These are phyloP conservation scores for Macrobrachium rosenbergii DNA, from an alignment of 1,140 invertebrate species.

Conservation along the genomic window DNA sequence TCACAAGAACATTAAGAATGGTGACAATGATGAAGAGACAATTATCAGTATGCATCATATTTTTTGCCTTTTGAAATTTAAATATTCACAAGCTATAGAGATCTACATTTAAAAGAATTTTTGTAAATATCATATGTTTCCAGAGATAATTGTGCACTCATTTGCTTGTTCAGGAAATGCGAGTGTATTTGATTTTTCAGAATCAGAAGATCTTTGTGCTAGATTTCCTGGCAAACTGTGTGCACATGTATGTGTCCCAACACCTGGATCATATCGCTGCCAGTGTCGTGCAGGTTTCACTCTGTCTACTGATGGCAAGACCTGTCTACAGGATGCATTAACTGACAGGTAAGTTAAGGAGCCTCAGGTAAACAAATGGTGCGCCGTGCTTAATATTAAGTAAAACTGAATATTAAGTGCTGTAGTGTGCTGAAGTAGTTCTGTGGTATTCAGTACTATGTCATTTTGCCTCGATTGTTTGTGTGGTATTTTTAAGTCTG, in stretches of 20 bases:
- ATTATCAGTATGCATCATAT: no score
- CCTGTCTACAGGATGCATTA: slow-evolving; percentile 54
- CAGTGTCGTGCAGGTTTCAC: slow-evolving; percentile 85
- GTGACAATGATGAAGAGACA: no score
- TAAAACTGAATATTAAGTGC: no score
- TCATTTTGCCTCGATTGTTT: no score
- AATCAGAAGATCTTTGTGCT: slow-evolving; percentile 77
- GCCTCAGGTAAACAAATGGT: not conserved
- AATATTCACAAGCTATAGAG: no score
- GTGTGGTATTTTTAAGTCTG: no score
- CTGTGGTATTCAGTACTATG: no score
- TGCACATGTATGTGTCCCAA: slow-evolving; percentile 80
- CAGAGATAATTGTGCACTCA: slow-evolving; percentile 3
- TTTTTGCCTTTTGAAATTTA: no score
- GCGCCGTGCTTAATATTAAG: not conserved
- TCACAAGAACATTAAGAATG: no score
- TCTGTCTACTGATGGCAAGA: slow-evolving; percentile 79
- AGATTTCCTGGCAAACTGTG: slow-evolving; percentile 78
- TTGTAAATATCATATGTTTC: not conserved
- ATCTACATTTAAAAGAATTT: not conserved
- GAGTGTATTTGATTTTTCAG: slow-evolving; percentile 67
- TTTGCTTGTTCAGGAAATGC: no score
- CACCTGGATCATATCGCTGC: slow-evolving; percentile 82
- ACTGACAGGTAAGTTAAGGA: slow-evolving; percentile 43
- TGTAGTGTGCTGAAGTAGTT: no score